Base-by-base conservation (phyloP, 1,140 invertebrate species). In the Lepidurus arcticus region DNA sequence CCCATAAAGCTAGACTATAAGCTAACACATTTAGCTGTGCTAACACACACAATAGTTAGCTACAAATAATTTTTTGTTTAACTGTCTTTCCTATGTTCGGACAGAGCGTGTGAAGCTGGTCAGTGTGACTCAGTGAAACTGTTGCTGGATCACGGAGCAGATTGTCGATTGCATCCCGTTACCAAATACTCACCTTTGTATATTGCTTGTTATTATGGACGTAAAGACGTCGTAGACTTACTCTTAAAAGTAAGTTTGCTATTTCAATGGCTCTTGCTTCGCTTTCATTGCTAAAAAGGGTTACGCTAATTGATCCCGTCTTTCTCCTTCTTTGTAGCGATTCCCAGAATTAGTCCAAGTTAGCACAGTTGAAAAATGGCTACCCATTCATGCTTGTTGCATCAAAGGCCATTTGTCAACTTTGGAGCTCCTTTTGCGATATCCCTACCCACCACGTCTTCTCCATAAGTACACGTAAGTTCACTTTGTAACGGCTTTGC, bases 111-210 rank as follows among this genome's bases (percentile, higher is more conserved):
- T 83, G 93, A 96, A 85, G 88, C 90, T 79, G 95, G 95, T 0
- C 90, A 92, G 80, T 89, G 90, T 74, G 91, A 93, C 74, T 90
- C 96, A 26, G 94, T 96, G 0, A 87, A 90, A 76, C 84, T 93
- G 7, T 86, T 98, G 42, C 83, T 98, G 44, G 91, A 92, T 13
- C 86, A 91, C 78, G 92, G 93, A 10, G 94, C 94, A 0, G 94
- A 97, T 86, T 93, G 92, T 10, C 88, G 93, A 47, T 90, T 91
- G 45, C 94, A 98, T 87, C 91, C 93, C 8, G 91, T 94, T 8
- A 97, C 95, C 1, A 92, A 93, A 82, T 96, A 98, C 84, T 94
- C 94, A 7, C 94, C 97, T 0, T 86, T 98, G 0, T 97, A 98
- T 84, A 92, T 95, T 75, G 93, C 96, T 8, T 93, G 93, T 82